Percentiles rank a stretch among this genome's conserved stretches.
Evolutionary conservation across 2,888 invertebrate species (phyloP).

Genomic region (Alentia gelatinosa): DNA sequence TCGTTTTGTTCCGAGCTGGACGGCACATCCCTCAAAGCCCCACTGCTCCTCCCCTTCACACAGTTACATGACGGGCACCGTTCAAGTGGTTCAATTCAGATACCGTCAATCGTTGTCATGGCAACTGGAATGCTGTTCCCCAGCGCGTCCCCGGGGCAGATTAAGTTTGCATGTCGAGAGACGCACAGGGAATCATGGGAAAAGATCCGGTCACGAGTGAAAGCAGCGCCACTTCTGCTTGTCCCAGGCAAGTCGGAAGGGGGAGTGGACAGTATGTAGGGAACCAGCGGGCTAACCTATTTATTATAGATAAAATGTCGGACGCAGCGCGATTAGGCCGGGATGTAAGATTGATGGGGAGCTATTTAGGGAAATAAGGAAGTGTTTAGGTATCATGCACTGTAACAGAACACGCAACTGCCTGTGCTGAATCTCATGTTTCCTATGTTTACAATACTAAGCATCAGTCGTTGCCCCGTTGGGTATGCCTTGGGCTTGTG

Average conservation of each 20-base stretch:
- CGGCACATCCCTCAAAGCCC: no score
- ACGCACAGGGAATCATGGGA: background rate
- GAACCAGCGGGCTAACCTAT: background rate
- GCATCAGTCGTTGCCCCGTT: no score
- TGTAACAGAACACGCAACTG: no score
- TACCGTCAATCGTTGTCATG: background rate
- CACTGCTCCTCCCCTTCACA: background rate
- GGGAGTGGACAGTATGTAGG: background rate
- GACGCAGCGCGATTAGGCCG: background rate
- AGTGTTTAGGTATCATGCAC: background rate
- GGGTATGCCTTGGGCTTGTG: no score
- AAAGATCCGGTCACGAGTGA: background rate
- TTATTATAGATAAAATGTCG: slow-evolving; percentile 5
- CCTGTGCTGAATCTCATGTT: no score
- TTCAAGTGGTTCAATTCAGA: background rate
- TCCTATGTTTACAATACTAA: no score
- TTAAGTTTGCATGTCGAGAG: background rate
- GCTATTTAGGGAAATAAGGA: background rate
- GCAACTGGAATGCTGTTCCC: slow-evolving; percentile 13
- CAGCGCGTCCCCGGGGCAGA: background rate
- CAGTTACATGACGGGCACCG: background rate
- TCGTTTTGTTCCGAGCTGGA: no score
- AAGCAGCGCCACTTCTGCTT: background rate
- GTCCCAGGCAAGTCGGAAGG: background rate
- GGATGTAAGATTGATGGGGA: background rate